These are phyloP conservation scores for Drosophila willistoni DNA, from an alignment of 1,140 invertebrate species.

Conservation along the genomic window DNA sequence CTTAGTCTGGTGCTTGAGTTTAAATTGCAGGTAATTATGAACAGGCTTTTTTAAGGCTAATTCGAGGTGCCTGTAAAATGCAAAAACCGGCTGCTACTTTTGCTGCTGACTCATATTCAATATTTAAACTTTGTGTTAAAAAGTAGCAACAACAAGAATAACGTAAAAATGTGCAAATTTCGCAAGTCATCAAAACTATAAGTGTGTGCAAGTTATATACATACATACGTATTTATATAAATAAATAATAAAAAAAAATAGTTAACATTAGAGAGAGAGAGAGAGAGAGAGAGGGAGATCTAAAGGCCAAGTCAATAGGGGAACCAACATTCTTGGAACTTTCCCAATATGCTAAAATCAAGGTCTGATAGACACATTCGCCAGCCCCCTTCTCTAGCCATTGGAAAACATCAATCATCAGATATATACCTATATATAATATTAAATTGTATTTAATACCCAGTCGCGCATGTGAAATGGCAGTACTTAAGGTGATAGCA, in stretches of 20 bases:
- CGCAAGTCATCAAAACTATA: conserved; percentile 54
- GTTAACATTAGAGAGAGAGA: conserved; percentile 1
- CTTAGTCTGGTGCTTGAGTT: conserved; percentile 46
- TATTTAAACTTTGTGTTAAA: conserved; percentile 24
- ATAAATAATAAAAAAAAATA: not conserved
- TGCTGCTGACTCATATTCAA: conserved; percentile 58
- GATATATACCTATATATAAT: conserved; percentile 6
- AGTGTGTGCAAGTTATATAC: conserved; percentile 8
- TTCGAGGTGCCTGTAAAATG: conserved; percentile 45
- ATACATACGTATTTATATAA: too few relatives aligned
- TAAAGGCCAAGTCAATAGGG: conserved; percentile 55
- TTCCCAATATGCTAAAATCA: conserved; percentile 43
- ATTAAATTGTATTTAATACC: conserved; percentile 4
- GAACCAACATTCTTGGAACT: conserved; percentile 34
- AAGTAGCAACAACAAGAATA: conserved; percentile 22
- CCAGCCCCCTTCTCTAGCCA: not conserved
- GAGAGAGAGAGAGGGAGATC: conserved; percentile 24
- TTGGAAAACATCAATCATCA: conserved; percentile 55
- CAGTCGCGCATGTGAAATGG: conserved; percentile 4
- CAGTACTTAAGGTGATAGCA: conserved; percentile 7
- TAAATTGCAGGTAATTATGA: conserved; percentile 65
- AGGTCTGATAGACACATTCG: conserved; percentile 39
- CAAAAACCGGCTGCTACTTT: conserved; percentile 67
- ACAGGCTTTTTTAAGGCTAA: conserved; percentile 52
- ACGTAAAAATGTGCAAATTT: conserved; percentile 25